Conservation (phyloP, 2,797 vertebrate species). For the Cynodonichthys magdalenae region DNA sequence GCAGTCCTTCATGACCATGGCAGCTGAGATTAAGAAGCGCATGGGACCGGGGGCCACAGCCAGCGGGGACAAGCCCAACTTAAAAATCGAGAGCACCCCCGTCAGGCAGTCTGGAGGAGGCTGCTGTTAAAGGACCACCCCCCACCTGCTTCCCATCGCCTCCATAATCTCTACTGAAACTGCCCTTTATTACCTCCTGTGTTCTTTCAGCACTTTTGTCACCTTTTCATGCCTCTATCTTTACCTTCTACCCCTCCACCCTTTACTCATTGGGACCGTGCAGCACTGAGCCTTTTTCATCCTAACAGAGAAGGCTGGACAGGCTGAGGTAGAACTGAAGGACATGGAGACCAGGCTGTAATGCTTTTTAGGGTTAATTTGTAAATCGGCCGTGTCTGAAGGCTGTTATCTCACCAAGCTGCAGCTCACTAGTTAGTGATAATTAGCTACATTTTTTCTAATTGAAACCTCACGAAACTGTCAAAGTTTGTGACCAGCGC, state of each 20-base stretch:
- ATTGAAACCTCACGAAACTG: too few species aligned
- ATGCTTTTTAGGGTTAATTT: not conserved
- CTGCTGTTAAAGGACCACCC: slow-evolving; percentile 86
- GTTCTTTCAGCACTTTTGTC: not conserved
- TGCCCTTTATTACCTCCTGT: not conserved
- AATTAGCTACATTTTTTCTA: too few species aligned
- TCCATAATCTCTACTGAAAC: not conserved
- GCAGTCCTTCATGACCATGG: slow-evolving; percentile 99
- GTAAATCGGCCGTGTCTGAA: not conserved
- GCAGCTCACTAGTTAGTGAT: too few species aligned
- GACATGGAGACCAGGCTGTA: not conserved
- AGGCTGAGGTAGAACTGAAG: not conserved
- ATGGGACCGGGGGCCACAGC: slow-evolving; percentile 95
- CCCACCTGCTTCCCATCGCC: not conserved
- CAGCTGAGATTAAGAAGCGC: slow-evolving; percentile 97
- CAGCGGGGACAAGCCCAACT: slow-evolving; percentile 92
- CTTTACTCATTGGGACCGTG: not conserved
- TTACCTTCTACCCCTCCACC: not conserved
- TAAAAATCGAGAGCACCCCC: slow-evolving; percentile 98
- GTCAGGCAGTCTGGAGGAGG: slow-evolving; percentile 94
- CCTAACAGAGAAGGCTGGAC: not conserved
- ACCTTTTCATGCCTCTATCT: not conserved
- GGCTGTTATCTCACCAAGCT: not conserved
- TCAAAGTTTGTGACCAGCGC: too few species aligned
- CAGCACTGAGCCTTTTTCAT: not conserved